Base-by-base conservation (phyloP, 2,888 invertebrate genomes). In the Flexamia atlantica region DNA sequence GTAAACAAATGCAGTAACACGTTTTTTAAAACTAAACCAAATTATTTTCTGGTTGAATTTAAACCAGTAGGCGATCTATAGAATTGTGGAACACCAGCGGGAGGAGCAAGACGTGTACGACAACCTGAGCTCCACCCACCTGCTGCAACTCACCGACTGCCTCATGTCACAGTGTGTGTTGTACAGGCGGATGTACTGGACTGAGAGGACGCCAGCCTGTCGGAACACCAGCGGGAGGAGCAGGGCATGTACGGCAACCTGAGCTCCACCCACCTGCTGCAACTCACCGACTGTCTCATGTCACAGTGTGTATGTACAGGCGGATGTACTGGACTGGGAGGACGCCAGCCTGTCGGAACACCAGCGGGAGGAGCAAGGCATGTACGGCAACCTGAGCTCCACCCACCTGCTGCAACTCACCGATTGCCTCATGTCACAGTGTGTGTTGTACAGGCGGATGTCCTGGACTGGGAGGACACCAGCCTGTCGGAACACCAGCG, bases 101-200 rank as follows among this genome's bases (percentile, higher is more conserved):
- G 97, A 97, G 90, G 97, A 97, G 88, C 98, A 98, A 90, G 99
- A 99, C 88, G 98, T 99, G 98, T 99, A 98, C 90, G 93, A 97
- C 82, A 93, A 96, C 87, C 91, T 99, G 80, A 95, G 94, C 87
- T 96, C 97, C 0, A 93, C 93, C 3, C 98, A 99, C 90, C 91
- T 99, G 83, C 92, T 99, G 84, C 94, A 95, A 87, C 92, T 99
- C 82, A 96, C 97, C 0, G 40, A 12, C 7, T 53, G 53, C 17
- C 4, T 53, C 5, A 40, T 40, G 7, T 40, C 5, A 40, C 40
- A 40, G 12, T 12, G 12, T 40, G 40, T 40, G 40, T n/a, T 25
- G 20, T 25, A 25, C 14, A 23, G 60, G 20, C 23, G n/a, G 25
- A 60, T 17, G 25, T 23, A 7, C 60, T 60, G 17, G 88, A 88